Evolutionary conservation across 2,797 vertebrate genomes (phyloP).

Genomic region (Anolis apletophallus): DNA sequence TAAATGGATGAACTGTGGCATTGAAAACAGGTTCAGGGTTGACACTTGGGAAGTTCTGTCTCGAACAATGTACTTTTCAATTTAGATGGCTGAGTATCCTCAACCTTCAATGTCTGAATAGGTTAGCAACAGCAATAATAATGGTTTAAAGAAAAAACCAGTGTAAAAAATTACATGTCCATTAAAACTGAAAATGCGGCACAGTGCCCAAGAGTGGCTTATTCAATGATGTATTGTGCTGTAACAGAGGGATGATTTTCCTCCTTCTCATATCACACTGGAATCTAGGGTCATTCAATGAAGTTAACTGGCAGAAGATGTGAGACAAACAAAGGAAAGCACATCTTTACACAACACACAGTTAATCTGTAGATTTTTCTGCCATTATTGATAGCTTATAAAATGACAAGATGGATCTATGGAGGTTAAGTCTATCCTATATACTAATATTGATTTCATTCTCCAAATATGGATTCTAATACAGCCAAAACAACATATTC

Average conservation of each 20-base stretch:
- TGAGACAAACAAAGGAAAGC: not conserved
- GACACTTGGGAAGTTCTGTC: not conserved
- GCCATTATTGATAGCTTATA: not conserved
- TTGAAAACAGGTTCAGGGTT: not conserved
- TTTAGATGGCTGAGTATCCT: not conserved
- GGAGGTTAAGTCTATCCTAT: not conserved
- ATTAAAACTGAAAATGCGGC: not conserved
- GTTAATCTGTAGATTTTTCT: not conserved
- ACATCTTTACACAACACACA: not conserved
- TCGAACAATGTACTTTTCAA: not conserved
- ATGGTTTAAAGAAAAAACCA: not conserved
- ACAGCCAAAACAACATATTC: not conserved
- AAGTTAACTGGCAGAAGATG: not conserved
- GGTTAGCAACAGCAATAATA: not conserved
- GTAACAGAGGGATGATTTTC: not conserved
- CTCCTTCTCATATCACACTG: not conserved
- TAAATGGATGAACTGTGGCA: not conserved
- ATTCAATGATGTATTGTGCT: not conserved
- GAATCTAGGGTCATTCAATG: not conserved
- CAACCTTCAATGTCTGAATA: not conserved
- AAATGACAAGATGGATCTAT: not conserved
- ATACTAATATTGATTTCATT: not conserved
- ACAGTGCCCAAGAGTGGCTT: not conserved
- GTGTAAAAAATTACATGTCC: not conserved
- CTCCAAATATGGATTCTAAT: not conserved